A percentile compares a stretch with the other conserved stretches of the same genome.
These are phyloP conservation scores for Ceyx cyanopectus DNA, from an alignment of 2,113 vertebrate genomes.

Conservation along the genomic window DNA sequence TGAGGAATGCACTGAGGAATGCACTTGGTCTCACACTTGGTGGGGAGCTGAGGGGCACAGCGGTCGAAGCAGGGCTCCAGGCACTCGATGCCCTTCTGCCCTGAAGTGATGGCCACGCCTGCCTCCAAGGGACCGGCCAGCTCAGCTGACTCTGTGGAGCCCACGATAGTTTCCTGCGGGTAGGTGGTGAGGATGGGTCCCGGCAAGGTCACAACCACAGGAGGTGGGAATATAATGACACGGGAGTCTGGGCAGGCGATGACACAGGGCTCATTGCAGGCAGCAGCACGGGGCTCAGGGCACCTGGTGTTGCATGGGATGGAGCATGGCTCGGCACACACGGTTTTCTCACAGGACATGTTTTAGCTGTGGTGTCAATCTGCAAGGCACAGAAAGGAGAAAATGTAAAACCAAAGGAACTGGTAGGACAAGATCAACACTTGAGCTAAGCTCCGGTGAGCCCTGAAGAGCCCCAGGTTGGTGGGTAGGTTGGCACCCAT, in stretches of 20 bases:
- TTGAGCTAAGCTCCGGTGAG: neutral
- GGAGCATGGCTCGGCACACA: neutral
- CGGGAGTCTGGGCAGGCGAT: slow-evolving; percentile 41
- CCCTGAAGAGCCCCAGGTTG: neutral
- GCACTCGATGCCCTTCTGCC: neutral
- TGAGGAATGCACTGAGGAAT: neutral
- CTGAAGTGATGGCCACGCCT: accelerated
- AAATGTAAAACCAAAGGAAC: neutral
- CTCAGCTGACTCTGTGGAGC: neutral
- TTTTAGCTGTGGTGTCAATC: neutral
- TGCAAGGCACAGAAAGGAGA: neutral
- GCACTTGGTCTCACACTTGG: neutral
- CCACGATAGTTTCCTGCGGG: slow-evolving; percentile 51
- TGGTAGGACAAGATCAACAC: accelerated
- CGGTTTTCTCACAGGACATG: slow-evolving; percentile 45
- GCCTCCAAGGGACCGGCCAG: neutral
- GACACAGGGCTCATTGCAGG: slow-evolving; percentile 43
- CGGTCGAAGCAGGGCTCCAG: neutral
- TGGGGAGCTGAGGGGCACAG: accelerated
- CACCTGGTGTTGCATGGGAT: neutral
- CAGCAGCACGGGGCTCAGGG: neutral
- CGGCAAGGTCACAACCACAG: slow-evolving; percentile 37
- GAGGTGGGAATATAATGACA: slow-evolving; percentile 50
- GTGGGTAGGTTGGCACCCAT: accelerated
- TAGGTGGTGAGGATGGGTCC: slow-evolving; percentile 66